Base-by-base conservation (phyloP, 2,888 invertebrate species). In the Acleris sparsana region DNA sequence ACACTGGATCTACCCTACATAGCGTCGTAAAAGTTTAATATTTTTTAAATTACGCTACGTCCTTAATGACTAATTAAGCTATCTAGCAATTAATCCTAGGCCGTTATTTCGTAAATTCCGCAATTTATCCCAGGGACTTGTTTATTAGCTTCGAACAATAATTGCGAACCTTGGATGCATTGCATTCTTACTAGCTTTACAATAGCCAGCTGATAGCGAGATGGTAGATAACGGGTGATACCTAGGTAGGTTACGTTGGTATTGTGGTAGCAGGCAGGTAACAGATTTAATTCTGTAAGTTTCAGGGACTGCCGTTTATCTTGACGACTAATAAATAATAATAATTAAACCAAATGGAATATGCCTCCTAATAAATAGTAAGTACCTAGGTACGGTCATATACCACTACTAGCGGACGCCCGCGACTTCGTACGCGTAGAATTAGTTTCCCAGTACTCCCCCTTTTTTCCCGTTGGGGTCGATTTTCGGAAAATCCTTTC, bases 81-180 rank as follows among this genome's bases (percentile, higher is more conserved):
- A 46, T 17, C 3, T 5, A 5, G 16, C 53, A 64, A 64, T 64
- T 39, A 64, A 59, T 53, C 48, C 49, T 64, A 59, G 53, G 64
- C 11, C 59, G 49, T 18, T 33, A 39, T 59, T 53, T 25, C 44
- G 63, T 39, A 33, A 59, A 48, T 39, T 43, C 53, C 59, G 64
- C 59, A 59, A 39, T 48, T 53, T 53, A 43, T n/a, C 20, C 25
- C 48, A 64, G 59, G 48, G 13, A 48, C 18, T 44, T 22, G 16
- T 48, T 48, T 59, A 48, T 39, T 39, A 46, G 48, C 20, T 59
- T 33, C 33, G n/a, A n/a, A n/a, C 39, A 4, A 39, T 3, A 48
- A 48, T 53, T 59, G 22, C 22, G n/a, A n/a, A 46, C 16, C 11
- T 22, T 29, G 44, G 25, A 29, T 18, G 9, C 53, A 9, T 18